Evolutionary conservation across 2,888 invertebrate genomes (phyloP), one percentile per base, ranked within the genome.

Genomic region (Gymnocheta viridis): DNA sequence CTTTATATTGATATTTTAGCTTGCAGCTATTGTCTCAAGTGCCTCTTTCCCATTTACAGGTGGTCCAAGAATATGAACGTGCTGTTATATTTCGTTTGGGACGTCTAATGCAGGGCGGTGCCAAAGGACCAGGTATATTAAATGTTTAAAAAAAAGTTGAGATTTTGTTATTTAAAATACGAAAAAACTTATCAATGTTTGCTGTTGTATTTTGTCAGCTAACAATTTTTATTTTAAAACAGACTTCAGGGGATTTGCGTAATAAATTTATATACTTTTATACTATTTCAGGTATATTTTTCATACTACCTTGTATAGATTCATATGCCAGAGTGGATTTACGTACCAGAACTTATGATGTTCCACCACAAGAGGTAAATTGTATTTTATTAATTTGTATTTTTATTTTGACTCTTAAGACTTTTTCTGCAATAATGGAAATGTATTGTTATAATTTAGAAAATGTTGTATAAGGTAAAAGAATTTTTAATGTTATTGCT

Each of bases 261-360:
- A 19, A 19, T 47, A 9, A n/a, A n/a, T 41, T 47, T 17, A 6
- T 24, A 29, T 29, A 1, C 5, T 17, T 29, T 41, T 24, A 2
- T 22, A 24, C 29, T 51, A 67, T 73, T 79, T 77, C 27, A 97
- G 98, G 98, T 74, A 97, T 99, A 89, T 98, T 99, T 93, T 99
- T 99, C 93, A 97, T 98, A 85, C 93, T 99, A 86, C 99, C 98
- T 0, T 99, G 98, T 93, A 97, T 98, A 89, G 99, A 98, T 91
- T 96, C 96, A 58, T 99, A 98, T 91, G 96, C 97, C 35, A 95
- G 98, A 86, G 98, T 99, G 19, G 99, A 99, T 91, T 93, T 99
- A 85, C 95, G 99, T 60, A 98, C 98, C 1, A 95, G 96, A 85
- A 98, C 98, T 0, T 99, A 99, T 91, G 99, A 99, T 90, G 97